Base-by-base conservation (phyloP, 2,797 vertebrate species). In the Peromyscus nudipes region DNA sequence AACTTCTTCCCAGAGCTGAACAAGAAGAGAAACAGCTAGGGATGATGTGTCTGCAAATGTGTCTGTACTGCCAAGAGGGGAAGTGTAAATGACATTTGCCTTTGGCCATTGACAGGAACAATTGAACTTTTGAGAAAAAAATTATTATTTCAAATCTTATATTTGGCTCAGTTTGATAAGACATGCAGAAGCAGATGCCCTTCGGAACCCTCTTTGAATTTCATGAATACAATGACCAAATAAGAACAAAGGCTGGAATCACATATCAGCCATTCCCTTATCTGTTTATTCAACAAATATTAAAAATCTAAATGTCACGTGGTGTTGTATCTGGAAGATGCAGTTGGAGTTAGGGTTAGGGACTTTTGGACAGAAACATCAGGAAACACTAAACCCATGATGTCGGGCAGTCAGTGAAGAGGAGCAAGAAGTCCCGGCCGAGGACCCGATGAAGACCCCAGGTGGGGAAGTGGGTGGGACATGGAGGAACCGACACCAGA, bases 181-280 rank as follows among this genome's bases (percentile, higher is more conserved):
- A 88, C 92, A 62, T 1, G 19, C 79, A 76, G 91, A 94, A 92
- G 60, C 65, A 94, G 77, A 76, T 81, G 27, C 37, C 34, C 27
- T 75, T 84, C 14, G 25, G 64, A 34, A 79, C 14, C 89, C 89
- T 84, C 34, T 92, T 85, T 76, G 57, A 89, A 71, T 81, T 91
- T 96, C 17, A 93, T 69, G n/a, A 71, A 89, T 57, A 40, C 29
- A 75, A 19, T 43, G 37, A 69, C 52, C 29, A 92, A 77, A 80
- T 91, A 60, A 80, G 67, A 94, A 37, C 85, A 13, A 84, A 49
- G 75, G 17, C 46, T 87, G n/a, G 34, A 65, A 76, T 89, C 89
- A 60, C 12, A 0, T 21, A 87, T 23, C 43, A 52, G 46, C 65
- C 25, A 88, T 67, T 90, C 29, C 40, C 12, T 75, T 34, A 52